Evolutionary conservation across 2,888 invertebrate genomes (phyloP), one percentile per base, ranked within the genome.

Genomic region (Drosophila siamana): DNA sequence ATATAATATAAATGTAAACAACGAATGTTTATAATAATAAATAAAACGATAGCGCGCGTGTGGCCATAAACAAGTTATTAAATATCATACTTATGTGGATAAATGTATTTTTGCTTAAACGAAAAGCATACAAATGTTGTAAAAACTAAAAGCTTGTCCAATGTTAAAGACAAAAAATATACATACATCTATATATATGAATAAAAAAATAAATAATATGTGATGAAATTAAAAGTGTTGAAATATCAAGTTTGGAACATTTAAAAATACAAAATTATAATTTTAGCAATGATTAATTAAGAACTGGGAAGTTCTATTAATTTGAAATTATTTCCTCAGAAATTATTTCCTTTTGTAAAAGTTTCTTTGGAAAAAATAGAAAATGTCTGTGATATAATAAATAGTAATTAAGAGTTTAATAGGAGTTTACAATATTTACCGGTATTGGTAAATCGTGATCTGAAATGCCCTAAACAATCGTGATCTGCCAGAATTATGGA

Each of bases 401-500:
- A 26, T 26, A 26, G 26, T 26, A 28, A 28, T 2, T 7, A 28
- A 28, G 8, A 2, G 33, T n/a, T 38, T 13, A 38, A 2, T 8
- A 38, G 11, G 16, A 24, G 15, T 7, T 51, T 11, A 19, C 19
- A 19, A 2, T 19, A 19, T 19, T 3, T 19, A 19, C 6, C 15
- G 1, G 4, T 6, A 51, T 30, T 15, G 22, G 7, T 22, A 24
- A 43, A 70, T 55, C 67, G 67, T 74, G 61, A n/a, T 33, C 4
- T 22, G 1, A 16, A 38, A 9, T 40, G 33, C 15, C 8, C 16
- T 11, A 50, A 56, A 48, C 13, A 64, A 64, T 41, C 86, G 80
- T 86, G 83, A 68, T 50, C 55, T 6, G 47, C 22, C 7, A 22
- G 56, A 52, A 78, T 36, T 43, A 33, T 43, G n/a, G 28, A 48